Conservation (phyloP, 2,797 vertebrate species). For the Pagetopsis macropterus region DNA sequence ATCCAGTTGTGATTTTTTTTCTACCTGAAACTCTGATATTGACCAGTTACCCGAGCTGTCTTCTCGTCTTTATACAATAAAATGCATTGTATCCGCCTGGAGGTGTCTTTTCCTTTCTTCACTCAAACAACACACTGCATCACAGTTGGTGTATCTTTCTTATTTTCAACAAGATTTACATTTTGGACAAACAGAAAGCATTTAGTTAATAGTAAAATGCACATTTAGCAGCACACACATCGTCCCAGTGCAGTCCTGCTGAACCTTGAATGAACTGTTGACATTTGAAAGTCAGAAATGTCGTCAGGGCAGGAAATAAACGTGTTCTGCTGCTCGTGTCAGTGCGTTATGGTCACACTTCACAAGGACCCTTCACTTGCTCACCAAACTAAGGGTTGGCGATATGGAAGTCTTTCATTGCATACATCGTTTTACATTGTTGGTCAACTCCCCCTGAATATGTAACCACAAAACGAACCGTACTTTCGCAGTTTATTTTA, state of each 20-base stretch:
- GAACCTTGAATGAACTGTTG: conserved; percentile 30
- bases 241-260: conserved; percentile 50
- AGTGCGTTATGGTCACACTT: not conserved
- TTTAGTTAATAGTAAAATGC: not conserved
- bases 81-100: conserved; percentile 76
- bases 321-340: not conserved
- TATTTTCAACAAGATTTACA: conserved; percentile 34
- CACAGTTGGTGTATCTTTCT: conserved; percentile 26
- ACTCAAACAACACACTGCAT: conserved; percentile 28
- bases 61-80: conserved; percentile 82
- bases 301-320: conserved; percentile 57
- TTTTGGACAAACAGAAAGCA: conserved; percentile 16
- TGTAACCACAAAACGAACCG: too few relatives aligned
- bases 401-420: not conserved
- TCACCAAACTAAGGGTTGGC: not conserved
- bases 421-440: not conserved
- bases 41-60: conserved; percentile 68
- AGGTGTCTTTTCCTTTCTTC: not conserved
- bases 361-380: not conserved
- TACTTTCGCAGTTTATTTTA: too few relatives aligned
- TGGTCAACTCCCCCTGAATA: not conserved
- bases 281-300: conserved; percentile 7
- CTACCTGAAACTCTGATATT: conserved; percentile 70
- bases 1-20: conserved; percentile 67
- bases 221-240: not conserved